Evolutionary conservation across 1,140 invertebrate genomes (phyloP), one percentile per base, ranked within the genome.

Genomic region (Yoshiicerus persimilis): DNA sequence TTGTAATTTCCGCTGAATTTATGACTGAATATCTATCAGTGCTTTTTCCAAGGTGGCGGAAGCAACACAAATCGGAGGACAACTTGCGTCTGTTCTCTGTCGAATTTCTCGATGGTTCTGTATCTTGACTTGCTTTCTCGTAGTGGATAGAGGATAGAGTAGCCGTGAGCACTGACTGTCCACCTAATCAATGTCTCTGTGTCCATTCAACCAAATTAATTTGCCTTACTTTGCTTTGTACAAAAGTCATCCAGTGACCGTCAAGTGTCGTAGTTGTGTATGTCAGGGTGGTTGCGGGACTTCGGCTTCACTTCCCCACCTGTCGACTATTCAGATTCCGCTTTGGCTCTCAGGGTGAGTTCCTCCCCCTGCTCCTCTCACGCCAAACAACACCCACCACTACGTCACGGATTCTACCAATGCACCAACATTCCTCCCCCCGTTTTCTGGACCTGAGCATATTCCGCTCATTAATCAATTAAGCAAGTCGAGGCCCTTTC

Each of bases 311-410:
- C 20, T 9, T 87, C 75, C 77, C 87, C 83, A 32, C 87, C 87
- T 23, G 77, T 87, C 27, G 87, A 83, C 75, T 56, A 80, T 75
- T 83, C 87, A 47, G 70, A 62, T 66, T 23, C 64, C 64, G 64
- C 64, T 66, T 66, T 66, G 64, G 27, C 64, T 27, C 64, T 23
- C 27, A 66, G 23, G 64, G 75, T 80, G 30, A 80, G 30, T 80
- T 5, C 64, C 27, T 41, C 39, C 16, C 4, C 39, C 16, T 20
- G 16, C 41, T 47, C 41, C 16, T 20, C 16, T 47, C 13, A 47
- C 41, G 16, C 41, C 64, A 4, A 2, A 64, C 62, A 27, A 4
- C 8, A 23, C 5, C 4, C 2, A 64, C 16, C 23, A 66, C 27
- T 66, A n/a, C n/a, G n/a, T n/a, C n/a, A n/a, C n/a, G n/a, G n/a